Evolutionary conservation across 2,797 vertebrate species (phyloP).

Genomic region (Danio albolineatus): DNA sequence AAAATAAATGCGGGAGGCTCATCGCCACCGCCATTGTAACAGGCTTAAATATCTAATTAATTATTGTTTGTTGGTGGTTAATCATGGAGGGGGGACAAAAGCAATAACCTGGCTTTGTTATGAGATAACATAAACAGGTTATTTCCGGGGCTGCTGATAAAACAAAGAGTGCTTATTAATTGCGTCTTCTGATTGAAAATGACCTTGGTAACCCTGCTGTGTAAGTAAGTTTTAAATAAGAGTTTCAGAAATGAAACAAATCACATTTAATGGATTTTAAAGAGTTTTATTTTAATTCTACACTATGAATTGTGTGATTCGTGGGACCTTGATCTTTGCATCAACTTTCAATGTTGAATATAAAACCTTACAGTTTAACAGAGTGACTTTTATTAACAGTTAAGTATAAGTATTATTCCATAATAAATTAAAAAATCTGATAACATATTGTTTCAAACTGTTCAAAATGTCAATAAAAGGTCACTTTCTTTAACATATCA

Average conservation of each 20-base stretch:
- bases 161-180: slow-evolving; percentile 33
- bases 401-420: too few relatives aligned
- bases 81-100: slow-evolving; percentile 53
- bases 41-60: slow-evolving; percentile 64
- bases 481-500: too few relatives aligned
- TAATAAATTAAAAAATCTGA: too few relatives aligned
- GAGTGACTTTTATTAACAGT: too few relatives aligned
- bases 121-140: slow-evolving; percentile 52
- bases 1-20: slow-evolving; percentile 50
- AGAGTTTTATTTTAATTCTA: background rate
- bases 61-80: slow-evolving; percentile 65
- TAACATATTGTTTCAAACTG: too few relatives aligned
- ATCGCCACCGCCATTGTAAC: slow-evolving; percentile 51
- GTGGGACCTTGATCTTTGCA: too few relatives aligned
- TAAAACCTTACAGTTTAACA: too few relatives aligned
- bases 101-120: slow-evolving; percentile 59
- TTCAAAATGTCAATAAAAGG: too few relatives aligned
- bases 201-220: slow-evolving; percentile 24
- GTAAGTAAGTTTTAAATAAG: background rate
- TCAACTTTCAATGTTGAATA: too few relatives aligned
- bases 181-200: slow-evolving; percentile 35
- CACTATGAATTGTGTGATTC: too few relatives aligned
- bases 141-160: slow-evolving; percentile 34
- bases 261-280: background rate
- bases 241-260: background rate